Evolutionary conservation across 2,888 invertebrate genomes (phyloP).

Genomic region (Petrolisthes cinctipes): DNA sequence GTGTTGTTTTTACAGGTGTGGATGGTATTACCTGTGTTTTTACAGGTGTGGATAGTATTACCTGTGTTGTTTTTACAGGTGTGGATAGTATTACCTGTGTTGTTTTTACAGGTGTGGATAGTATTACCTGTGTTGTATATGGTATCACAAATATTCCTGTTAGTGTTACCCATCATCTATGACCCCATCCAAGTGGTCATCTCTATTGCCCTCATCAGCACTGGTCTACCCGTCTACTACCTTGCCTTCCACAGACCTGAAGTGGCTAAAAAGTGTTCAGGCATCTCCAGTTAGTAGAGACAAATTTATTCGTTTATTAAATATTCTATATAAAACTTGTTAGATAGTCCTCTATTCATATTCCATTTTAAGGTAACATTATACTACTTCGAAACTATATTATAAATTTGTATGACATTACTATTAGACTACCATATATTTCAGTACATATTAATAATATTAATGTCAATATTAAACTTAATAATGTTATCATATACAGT

Average conservation of each 20-base stretch:
- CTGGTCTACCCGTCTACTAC: conserved; percentile 21
- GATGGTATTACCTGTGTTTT: too few relatives aligned
- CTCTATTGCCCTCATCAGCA: background rate
- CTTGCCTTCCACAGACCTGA: conserved; percentile 7
- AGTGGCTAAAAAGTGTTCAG: background rate
- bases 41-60: conserved; percentile 31
- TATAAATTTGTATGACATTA: too few relatives aligned
- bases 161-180: conserved; percentile 2
- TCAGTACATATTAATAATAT: too few relatives aligned
- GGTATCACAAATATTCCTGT: background rate
- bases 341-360: too few relatives aligned
- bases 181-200: background rate
- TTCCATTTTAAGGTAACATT: too few relatives aligned
- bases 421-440: too few relatives aligned
- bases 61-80: conserved; percentile 6
- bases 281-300: background rate
- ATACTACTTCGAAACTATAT: too few relatives aligned
- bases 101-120: conserved; percentile 4
- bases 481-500: too few relatives aligned
- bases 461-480: too few relatives aligned
- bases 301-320: too few relatives aligned
- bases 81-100: background rate
- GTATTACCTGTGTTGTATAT: background rate
- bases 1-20: too few relatives aligned
- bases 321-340: too few relatives aligned